A percentile compares a stretch with the other conserved stretches of the same genome.
phyloP scores from a whole-genome alignment of 2,888 invertebrate genomes.

The Congeria kusceri region DNA sequence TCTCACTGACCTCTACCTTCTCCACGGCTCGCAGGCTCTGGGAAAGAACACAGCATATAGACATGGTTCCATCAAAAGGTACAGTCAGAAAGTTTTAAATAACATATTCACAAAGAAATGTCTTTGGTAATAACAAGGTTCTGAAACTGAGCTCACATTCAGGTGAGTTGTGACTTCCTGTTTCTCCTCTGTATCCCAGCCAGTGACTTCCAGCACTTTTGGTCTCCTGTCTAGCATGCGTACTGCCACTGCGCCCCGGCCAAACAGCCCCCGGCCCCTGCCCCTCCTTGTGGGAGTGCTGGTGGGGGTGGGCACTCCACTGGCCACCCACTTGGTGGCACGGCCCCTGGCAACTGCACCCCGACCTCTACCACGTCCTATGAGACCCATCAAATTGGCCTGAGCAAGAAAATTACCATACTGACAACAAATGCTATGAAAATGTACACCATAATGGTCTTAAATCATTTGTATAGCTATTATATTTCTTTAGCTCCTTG shows the following conservation, averaged over 20 bases:
- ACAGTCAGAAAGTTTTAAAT: too few relatives aligned
- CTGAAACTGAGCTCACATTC: conserved; percentile 88
- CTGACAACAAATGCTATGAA: too few relatives aligned
- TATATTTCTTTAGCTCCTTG: too few relatives aligned
- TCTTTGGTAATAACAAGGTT: too few relatives aligned
- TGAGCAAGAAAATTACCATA: conserved; percentile 70
- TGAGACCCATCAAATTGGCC: conserved; percentile 84
- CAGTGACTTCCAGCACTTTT: conserved; percentile 93
- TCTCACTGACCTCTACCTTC: conserved; percentile 91
- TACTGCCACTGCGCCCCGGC: conserved; percentile 64
- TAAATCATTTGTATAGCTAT: too few relatives aligned
- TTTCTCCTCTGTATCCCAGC: conserved; percentile 94
- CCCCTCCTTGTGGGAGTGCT: conserved; percentile 66
- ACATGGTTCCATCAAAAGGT: too few relatives aligned
- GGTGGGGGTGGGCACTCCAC: conserved; percentile 51
- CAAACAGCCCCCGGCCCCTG: conserved; percentile 68
- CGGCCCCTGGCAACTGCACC: conserved; percentile 74
- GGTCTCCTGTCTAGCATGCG: conserved; percentile 92
- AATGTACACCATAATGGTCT: too few relatives aligned
- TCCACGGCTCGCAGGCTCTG: conserved; percentile 86
- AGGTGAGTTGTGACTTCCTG: conserved; percentile 93
- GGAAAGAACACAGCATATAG: conserved; percentile 22
- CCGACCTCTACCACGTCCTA: conserved; percentile 77
- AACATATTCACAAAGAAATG: too few relatives aligned
- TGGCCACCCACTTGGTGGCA: conserved; percentile 63